Conservation (phyloP, 2,888 invertebrate species). For the Amaurobius ferox region DNA sequence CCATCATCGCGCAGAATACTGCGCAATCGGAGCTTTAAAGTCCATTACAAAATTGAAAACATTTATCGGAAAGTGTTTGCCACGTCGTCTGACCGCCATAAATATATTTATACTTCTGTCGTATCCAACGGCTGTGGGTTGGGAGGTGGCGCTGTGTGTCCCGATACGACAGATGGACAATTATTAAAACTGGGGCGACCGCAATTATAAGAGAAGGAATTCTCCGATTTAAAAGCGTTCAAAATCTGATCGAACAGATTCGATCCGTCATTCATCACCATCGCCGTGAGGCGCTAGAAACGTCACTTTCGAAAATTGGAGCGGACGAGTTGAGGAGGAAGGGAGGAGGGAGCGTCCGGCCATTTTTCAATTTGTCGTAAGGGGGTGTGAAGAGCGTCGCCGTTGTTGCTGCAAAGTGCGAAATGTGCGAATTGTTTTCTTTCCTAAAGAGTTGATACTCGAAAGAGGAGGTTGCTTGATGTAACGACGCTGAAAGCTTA, state of each 20-base stretch:
- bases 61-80: background rate
- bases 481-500: too few relatives aligned
- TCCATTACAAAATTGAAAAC: conserved; percentile 67
- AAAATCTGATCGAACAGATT: conserved; percentile 48
- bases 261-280: conserved; percentile 60
- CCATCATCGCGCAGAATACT: too few relatives aligned
- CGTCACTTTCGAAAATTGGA: conserved; percentile 69
- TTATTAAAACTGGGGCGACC: background rate
- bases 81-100: background rate
- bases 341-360: conserved; percentile 8
- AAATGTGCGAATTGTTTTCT: background rate
- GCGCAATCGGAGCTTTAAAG: background rate
- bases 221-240: conserved; percentile 40
- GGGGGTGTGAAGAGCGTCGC: conserved; percentile 32
- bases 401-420: conserved; percentile 20
- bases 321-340: conserved; percentile 43
- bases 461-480: too few relatives aligned
- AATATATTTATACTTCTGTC: background rate
- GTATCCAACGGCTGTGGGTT: too few relatives aligned
- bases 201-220: conserved; percentile 16
- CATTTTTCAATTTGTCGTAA: conserved; percentile 41
- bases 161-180: too few relatives aligned
- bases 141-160: too few relatives aligned
- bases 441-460: too few relatives aligned
- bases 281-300: conserved; percentile 22